These are phyloP conservation scores for Apodemia mormo DNA, from an alignment of 2,888 invertebrate genomes.

Conservation along the genomic window DNA sequence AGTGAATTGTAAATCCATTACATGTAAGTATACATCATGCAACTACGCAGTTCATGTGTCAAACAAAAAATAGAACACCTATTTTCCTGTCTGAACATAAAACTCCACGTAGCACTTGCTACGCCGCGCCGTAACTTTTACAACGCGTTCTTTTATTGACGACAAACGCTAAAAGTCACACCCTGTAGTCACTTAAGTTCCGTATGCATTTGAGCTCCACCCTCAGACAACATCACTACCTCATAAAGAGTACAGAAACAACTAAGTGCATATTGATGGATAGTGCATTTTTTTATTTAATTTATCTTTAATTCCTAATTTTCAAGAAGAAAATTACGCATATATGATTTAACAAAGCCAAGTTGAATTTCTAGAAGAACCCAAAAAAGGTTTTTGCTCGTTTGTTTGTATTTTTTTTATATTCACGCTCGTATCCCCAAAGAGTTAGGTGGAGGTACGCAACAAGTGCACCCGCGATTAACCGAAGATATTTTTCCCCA, in stretches of 20 bases:
- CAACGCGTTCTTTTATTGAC: constrained; percentile 21
- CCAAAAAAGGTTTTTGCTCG: too few relatives aligned
- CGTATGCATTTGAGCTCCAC: constrained; percentile 44
- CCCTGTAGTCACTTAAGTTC: constrained; percentile 34
- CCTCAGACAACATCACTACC: constrained; percentile 35
- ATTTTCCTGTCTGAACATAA: constrained; percentile 10
- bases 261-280: constrained; percentile 54
- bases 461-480: too few relatives aligned
- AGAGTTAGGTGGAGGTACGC: too few relatives aligned
- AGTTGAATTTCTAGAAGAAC: too few relatives aligned
- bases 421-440: too few relatives aligned
- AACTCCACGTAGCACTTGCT: constrained; percentile 4
- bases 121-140: constrained; percentile 1
- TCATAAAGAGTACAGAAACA: constrained; percentile 46
- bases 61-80: constrained; percentile 15
- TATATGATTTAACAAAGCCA: too few relatives aligned
- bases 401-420: too few relatives aligned
- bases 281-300: constrained; percentile 49
- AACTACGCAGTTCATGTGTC: not conserved
- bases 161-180: constrained; percentile 28
- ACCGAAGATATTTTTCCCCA: too few relatives aligned
- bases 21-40: not conserved
- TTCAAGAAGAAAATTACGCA: not conserved
- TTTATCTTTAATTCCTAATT: constrained; percentile 36
- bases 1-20: constrained; percentile 2